These are phyloP conservation scores for Melanaphis sacchari DNA, from an alignment of 1,140 invertebrate genomes.

Conservation along the genomic window DNA sequence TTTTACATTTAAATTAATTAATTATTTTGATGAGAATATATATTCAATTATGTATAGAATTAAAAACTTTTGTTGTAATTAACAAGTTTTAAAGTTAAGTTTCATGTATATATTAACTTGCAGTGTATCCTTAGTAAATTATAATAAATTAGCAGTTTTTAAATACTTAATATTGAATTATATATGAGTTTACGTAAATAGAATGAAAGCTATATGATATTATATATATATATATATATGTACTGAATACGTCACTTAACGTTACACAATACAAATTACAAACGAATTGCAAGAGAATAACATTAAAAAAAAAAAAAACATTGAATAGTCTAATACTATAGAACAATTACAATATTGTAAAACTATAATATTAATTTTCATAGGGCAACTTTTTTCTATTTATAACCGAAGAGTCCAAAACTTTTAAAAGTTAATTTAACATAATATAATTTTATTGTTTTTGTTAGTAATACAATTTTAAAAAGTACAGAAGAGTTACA, in stretches of 20 bases:
- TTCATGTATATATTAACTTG: neutral
- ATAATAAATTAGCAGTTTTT: neutral
- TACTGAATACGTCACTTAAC: neutral
- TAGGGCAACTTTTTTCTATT: neutral
- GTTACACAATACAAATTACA: neutral
- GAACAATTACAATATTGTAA: neutral
- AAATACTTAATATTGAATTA: neutral
- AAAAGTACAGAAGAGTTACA: neutral
- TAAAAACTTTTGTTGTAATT: neutral
- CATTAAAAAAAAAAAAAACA: too few relatives aligned
- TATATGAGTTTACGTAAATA: neutral
- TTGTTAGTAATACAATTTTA: neutral
- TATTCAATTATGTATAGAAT: neutral
- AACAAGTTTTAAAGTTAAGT: neutral
- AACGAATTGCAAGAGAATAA: neutral
- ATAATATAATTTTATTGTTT: neutral
- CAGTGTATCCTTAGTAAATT: neutral
- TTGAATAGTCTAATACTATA: neutral
- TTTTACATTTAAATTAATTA: slow-evolving; percentile 9
- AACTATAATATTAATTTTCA: neutral
- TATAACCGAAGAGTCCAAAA: neutral
- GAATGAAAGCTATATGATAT: neutral
- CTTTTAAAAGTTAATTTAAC: slow-evolving; percentile 1
- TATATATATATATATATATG: neutral
- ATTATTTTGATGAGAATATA: neutral